phyloP scores from a whole-genome alignment of 2,113 vertebrate species.

The Gadus macrocephalus region DNA sequence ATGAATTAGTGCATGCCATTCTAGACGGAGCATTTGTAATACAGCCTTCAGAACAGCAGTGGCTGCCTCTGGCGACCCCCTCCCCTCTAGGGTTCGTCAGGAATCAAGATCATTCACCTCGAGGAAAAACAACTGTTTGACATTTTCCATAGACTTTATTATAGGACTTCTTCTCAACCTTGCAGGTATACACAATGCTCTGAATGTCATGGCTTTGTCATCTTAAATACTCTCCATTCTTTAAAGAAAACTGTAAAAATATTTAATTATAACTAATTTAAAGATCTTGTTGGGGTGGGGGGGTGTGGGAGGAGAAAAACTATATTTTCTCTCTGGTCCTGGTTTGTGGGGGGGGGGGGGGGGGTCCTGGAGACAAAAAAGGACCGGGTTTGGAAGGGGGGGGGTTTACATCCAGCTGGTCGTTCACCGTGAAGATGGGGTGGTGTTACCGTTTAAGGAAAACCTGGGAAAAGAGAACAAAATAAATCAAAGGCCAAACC shows the following conservation, averaged over 20 bases:
- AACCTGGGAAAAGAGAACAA: slow-evolving; percentile 67
- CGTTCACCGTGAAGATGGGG: slow-evolving; percentile 80
- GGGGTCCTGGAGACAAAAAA: slow-evolving; percentile 14
- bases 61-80: too few species aligned
- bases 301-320: slow-evolving; percentile 2
- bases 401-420: slow-evolving; percentile 42
- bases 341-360: slow-evolving; percentile 28
- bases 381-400: slow-evolving; percentile 20
- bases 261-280: slow-evolving; percentile 76
- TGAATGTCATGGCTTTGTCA: slow-evolving; percentile 68
- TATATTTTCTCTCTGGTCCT: slow-evolving; percentile 41
- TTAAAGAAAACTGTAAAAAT: slow-evolving; percentile 80
- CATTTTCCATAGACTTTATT: slow-evolving; percentile 73
- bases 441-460: slow-evolving; percentile 86
- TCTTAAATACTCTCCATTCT: slow-evolving; percentile 77
- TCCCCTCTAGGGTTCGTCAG: not conserved
- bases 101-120: not conserved
- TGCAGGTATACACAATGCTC: slow-evolving; percentile 70
- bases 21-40: too few species aligned
- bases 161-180: slow-evolving; percentile 61
- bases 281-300: slow-evolving; percentile 62
- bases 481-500: slow-evolving; percentile 3
- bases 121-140: slow-evolving; percentile 5
- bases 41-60: not conserved
- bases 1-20: too few species aligned